These are phyloP conservation scores for Protonibea diacanthus DNA, from an alignment of 2,797 vertebrate genomes.

Conservation along the genomic window DNA sequence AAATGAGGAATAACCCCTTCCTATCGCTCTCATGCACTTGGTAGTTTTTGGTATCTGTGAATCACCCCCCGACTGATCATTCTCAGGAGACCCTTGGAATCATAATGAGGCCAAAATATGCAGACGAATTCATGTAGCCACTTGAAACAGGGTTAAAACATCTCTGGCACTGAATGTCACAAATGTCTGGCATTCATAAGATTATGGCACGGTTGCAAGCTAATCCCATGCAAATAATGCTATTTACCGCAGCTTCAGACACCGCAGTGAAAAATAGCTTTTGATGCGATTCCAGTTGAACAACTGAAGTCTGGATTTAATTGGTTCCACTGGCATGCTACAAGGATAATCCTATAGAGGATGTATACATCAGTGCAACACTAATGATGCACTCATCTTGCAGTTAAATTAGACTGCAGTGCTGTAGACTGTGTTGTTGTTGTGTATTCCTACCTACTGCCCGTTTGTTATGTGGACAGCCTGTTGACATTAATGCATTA, in stretches of 20 bases:
- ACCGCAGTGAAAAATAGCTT: constrained; percentile 32
- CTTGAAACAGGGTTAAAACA: constrained; percentile 25
- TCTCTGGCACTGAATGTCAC: constrained; percentile 24
- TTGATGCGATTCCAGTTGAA: constrained; percentile 57
- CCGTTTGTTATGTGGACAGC: background rate
- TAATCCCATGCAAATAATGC: constrained; percentile 65
- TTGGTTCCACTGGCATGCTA: constrained; percentile 55
- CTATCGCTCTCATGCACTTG: background rate
- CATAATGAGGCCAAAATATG: constrained; percentile 26
- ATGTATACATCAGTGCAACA: constrained; percentile 38
- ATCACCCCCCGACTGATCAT: background rate
- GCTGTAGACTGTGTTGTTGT: constrained; percentile 8
- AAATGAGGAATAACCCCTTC: background rate
- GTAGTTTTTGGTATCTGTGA: background rate
- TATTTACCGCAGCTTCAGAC: constrained; percentile 52
- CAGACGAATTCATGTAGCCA: constrained; percentile 29
- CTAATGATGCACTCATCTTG: constrained; percentile 55
- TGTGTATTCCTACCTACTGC: background rate
- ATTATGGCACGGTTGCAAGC: constrained; percentile 42
- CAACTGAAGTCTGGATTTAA: constrained; percentile 55
- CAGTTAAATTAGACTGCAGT: constrained; percentile 12
- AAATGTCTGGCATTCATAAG: constrained; percentile 53
- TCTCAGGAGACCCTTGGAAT: background rate
- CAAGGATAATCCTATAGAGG: constrained; percentile 59
- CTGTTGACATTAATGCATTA: constrained; percentile 21